Conservation (phyloP, 2,888 invertebrate species). For the Rhagophthalmus giganteus region DNA sequence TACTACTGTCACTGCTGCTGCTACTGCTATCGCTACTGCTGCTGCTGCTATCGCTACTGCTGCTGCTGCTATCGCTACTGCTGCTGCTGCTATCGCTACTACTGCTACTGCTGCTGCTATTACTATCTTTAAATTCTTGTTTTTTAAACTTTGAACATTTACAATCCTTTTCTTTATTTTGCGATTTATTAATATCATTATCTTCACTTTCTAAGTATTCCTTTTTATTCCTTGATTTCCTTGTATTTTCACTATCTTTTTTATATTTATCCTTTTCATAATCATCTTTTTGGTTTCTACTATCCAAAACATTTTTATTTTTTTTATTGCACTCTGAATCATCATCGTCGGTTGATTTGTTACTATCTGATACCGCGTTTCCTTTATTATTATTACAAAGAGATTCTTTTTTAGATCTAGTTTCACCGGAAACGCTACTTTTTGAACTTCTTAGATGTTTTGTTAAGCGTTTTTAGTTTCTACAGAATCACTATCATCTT, state of each 20-base stretch:
- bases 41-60: slow-evolving; percentile 1
- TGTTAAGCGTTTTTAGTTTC: no score
- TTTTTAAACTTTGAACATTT: slow-evolving; percentile 18
- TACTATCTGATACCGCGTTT: no score
- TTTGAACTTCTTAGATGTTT: no score
- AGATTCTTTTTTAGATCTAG: no score
- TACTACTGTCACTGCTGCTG: no score
- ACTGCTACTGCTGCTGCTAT: slow-evolving; percentile 4
- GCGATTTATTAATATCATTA: slow-evolving; percentile 18
- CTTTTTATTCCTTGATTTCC: slow-evolving; percentile 1
- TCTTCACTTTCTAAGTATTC: slow-evolving; percentile 20
- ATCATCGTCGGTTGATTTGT: no score
- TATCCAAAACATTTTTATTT: no score
- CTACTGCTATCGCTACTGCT: slow-evolving; percentile 5
- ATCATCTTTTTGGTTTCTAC: slow-evolving; percentile 13
- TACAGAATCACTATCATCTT: no score
- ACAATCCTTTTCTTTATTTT: slow-evolving; percentile 14
- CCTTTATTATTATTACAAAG: no score
- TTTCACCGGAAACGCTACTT: no score
- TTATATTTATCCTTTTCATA: slow-evolving; percentile 4
- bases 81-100: slow-evolving; percentile 11
- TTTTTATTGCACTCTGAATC: slow-evolving; percentile 13
- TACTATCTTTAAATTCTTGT: slow-evolving; percentile 1
- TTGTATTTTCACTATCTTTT: slow-evolving; percentile 2
- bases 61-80: slow-evolving; percentile 1